These are phyloP conservation scores for Parasteatoda lunata DNA, from an alignment of 2,888 invertebrate species.

Conservation along the genomic window DNA sequence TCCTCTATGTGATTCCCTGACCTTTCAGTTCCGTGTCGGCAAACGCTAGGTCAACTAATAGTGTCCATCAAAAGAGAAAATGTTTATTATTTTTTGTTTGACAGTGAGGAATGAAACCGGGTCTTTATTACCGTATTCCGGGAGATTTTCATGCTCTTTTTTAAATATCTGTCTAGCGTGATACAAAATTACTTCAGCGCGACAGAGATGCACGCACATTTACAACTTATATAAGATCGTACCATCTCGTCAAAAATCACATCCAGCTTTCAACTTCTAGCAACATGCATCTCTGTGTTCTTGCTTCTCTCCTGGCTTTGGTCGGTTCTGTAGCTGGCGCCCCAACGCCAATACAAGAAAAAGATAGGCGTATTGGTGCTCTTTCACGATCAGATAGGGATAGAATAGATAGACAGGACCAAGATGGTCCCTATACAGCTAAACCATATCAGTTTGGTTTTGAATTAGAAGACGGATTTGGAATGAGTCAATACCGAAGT, in stretches of 20 bases:
- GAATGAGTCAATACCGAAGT: slow-evolving; percentile 57
- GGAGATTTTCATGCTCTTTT: not conserved
- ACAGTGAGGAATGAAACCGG: not conserved
- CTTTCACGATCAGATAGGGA: slow-evolving; percentile 10
- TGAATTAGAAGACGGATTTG: slow-evolving; percentile 51
- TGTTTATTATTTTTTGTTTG: not conserved
- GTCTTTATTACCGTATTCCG: not conserved
- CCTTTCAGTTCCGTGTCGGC: not conserved
- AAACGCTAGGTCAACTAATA: not conserved
- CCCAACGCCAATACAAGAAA: slow-evolving; percentile 17
- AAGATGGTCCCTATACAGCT: not conserved
- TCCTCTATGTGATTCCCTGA: not conserved
- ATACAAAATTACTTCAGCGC: not conserved
- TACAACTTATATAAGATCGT: no score
- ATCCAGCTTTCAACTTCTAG: no score
- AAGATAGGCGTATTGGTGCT: not conserved
- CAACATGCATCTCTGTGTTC: not conserved
- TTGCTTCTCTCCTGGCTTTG: not conserved
- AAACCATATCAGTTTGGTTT: slow-evolving; percentile 59
- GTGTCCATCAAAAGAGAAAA: not conserved
- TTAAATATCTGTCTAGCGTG: not conserved
- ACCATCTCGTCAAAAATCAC: no score
- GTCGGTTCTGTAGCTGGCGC: not conserved
- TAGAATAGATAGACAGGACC: slow-evolving; percentile 12
- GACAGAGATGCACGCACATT: not conserved